Evolutionary conservation across 2,113 vertebrate genomes (phyloP).

Genomic region (Coptodon rendalli): DNA sequence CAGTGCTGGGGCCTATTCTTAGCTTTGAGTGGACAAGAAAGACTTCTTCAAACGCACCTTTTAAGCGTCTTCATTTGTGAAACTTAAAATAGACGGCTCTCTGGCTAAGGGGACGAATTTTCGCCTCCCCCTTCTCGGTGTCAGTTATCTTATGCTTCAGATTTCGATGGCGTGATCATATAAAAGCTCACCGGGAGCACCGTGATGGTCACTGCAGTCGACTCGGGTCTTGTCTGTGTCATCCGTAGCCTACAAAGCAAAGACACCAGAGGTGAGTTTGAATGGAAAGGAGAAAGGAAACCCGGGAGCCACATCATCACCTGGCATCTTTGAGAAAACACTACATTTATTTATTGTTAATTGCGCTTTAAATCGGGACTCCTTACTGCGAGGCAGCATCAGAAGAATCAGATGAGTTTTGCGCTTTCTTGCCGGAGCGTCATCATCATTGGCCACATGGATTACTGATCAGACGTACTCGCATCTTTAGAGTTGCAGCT

Average conservation of each 20-base stretch:
- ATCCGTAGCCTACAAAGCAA: constrained; percentile 58
- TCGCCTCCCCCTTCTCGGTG: constrained; percentile 54
- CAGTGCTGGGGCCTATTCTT: constrained; percentile 70
- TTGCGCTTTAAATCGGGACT: not conserved
- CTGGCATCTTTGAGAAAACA: not conserved
- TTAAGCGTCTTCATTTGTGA: constrained; percentile 79
- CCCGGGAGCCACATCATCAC: constrained; percentile 1
- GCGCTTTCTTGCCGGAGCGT: not conserved
- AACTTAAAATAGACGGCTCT: constrained; percentile 74
- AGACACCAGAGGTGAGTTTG: constrained; percentile 73
- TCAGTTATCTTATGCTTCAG: constrained; percentile 72
- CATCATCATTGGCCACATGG: constrained; percentile 9
- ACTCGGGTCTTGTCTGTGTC: constrained; percentile 66
- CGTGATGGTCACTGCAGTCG: constrained; percentile 69
- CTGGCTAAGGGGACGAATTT: constrained; percentile 45
- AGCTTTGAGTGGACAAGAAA: constrained; percentile 54
- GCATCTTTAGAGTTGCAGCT: constrained; percentile 3
- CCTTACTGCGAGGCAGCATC: not conserved
- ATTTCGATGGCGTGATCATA: constrained; percentile 66
- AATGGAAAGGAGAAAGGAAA: not conserved
- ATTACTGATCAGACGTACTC: constrained; percentile 12
- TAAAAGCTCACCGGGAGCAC: constrained; percentile 68
- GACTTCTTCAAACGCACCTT: constrained; percentile 79
- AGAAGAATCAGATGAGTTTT: not conserved
- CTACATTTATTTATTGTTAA: not conserved